Conservation (phyloP, 2,797 vertebrate species). For the Molossus alvarezi region DNA sequence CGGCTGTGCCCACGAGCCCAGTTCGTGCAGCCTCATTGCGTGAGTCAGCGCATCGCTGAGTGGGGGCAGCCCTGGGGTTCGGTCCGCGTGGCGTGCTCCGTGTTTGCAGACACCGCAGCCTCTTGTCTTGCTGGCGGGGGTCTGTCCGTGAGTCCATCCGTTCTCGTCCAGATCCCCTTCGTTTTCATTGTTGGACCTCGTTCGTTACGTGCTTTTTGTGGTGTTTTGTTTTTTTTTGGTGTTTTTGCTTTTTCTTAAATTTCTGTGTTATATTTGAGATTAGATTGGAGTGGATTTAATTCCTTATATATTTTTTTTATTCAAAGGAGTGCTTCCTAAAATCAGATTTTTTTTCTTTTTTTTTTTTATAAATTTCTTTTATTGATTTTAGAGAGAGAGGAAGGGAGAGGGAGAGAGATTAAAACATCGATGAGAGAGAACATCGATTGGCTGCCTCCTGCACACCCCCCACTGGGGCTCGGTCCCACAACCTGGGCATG, state of each 20-base stretch:
- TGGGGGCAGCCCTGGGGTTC: rapidly evolving
- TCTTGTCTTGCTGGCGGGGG: not conserved
- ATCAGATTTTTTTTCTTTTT: not conserved
- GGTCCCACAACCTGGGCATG: no score
- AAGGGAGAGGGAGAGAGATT: no score
- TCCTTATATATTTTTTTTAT: not conserved
- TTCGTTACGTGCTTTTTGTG: no score
- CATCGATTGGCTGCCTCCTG: no score
- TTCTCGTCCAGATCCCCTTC: not conserved
- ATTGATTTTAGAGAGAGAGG: no score
- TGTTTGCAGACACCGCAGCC: not conserved
- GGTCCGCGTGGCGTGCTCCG: rapidly evolving
- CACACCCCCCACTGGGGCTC: no score
- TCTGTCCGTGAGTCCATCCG: rapidly evolving
- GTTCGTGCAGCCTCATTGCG: not conserved
- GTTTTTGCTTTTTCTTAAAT: no score
- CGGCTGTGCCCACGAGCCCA: rapidly evolving
- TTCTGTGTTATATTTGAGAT: not conserved
- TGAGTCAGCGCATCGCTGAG: rapidly evolving
- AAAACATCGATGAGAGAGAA: no score
- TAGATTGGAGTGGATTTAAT: not conserved
- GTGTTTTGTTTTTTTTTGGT: no score
- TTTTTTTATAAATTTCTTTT: no score
- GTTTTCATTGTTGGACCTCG: not conserved
- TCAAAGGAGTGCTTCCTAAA: not conserved